Conservation (phyloP, 2,797 vertebrate species). For the Mormyrus proboscirostris region DNA sequence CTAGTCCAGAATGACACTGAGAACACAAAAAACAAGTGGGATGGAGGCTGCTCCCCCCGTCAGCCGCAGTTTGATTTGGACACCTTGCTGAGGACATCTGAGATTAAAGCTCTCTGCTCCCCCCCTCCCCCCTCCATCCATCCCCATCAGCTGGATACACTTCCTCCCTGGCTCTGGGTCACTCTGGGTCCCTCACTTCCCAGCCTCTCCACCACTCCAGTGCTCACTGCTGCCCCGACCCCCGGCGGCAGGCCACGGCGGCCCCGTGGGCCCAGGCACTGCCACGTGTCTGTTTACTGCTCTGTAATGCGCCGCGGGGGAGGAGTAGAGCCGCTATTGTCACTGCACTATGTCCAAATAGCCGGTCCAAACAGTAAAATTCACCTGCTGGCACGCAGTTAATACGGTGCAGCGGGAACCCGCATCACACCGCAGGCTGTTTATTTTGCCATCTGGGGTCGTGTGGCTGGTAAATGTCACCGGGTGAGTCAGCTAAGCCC, state of each 20-base stretch:
- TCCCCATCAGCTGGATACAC: neutral
- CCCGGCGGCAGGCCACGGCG: too few relatives aligned
- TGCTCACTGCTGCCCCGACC: neutral
- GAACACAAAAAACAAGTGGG: too few relatives aligned
- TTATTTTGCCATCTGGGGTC: neutral
- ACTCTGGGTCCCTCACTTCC: neutral
- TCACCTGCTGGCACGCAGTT: neutral
- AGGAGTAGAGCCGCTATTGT: neutral
- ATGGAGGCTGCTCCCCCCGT: too few relatives aligned
- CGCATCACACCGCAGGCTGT: neutral
- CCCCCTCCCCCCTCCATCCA: neutral
- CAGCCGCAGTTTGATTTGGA: neutral
- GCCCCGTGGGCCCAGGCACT: neutral
- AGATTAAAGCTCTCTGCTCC: neutral
- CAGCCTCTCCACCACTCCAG: neutral
- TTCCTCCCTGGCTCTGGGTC: neutral
- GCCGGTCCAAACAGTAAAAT: neutral
- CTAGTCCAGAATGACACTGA: too few relatives aligned
- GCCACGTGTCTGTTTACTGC: neutral
- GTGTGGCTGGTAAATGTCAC: slow-evolving; percentile 1
- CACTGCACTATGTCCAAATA: neutral
- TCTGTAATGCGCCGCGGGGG: neutral
- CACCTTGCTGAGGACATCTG: neutral
- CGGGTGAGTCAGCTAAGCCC: neutral
- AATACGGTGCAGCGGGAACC: neutral